Conservation (phyloP, 2,888 invertebrate species). For the Drosophila neotestacea region DNA sequence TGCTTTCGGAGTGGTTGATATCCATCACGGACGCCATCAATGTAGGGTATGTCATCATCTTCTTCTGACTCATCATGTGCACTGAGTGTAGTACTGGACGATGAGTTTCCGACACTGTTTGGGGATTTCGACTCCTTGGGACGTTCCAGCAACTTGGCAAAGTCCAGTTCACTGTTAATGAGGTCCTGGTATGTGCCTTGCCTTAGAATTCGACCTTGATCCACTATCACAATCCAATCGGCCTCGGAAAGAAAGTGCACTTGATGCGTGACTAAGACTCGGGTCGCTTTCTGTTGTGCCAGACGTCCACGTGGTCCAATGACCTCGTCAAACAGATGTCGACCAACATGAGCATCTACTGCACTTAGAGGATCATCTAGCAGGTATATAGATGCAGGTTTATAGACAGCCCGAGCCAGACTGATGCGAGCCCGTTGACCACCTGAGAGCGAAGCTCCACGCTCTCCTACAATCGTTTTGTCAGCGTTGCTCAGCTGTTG, state of each 20-base stretch:
- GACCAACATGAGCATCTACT: constrained; percentile 91
- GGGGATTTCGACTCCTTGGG: constrained; percentile 67
- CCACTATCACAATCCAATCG: constrained; percentile 88
- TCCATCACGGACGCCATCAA: constrained; percentile 83
- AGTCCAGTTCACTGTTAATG: constrained; percentile 86
- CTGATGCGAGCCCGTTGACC: constrained; percentile 91
- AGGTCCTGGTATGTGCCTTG: constrained; percentile 86
- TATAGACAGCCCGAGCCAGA: constrained; percentile 90
- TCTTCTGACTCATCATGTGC: constrained; percentile 57
- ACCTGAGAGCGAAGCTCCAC: constrained; percentile 90
- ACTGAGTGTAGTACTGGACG: constrained; percentile 32
- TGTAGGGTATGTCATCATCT: constrained; percentile 85
- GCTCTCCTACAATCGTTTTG: constrained; percentile 90
- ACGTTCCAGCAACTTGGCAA: constrained; percentile 86
- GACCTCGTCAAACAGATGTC: constrained; percentile 91
- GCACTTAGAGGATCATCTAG: constrained; percentile 93
- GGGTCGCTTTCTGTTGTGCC: constrained; percentile 87
- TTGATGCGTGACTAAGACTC: constrained; percentile 92
- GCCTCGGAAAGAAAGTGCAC: constrained; percentile 89
- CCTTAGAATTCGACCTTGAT: constrained; percentile 86
- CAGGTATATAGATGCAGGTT: constrained; percentile 90
- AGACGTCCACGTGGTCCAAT: constrained; percentile 86
- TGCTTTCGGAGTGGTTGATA: constrained; percentile 80
- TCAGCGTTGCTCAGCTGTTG: constrained; percentile 89
- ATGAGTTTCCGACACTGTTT: constrained; percentile 21